Base-by-base conservation (phyloP, 37 sponge, comb jelly and placozoan genomes). In the Crambe crambe region DNA sequence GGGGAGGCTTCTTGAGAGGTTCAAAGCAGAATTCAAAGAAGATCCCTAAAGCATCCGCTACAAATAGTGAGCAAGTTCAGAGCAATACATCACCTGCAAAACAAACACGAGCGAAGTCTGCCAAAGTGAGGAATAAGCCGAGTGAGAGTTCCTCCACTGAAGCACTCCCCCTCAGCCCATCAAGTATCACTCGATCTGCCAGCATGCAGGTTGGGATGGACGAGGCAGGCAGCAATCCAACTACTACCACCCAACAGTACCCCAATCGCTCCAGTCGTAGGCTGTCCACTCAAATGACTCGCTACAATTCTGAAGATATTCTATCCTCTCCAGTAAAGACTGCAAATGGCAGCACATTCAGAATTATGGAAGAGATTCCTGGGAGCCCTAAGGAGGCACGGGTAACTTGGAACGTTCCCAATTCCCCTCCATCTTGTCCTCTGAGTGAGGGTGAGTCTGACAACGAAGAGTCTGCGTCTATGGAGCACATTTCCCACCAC, bases 391-490 rank as follows among this genome's bases (percentile, higher is more conserved):
- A 60, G 25, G 61, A 20, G 17, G 17, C 18, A 26, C 31, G 66
- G 10, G 15, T 17, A 2, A 65, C 27, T 79, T 20, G 17, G 34
- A 15, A 56, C 58, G 21, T 42, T 5, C 43, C 29, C 60, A 60
- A 20, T 71, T 34, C 37, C 3, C 6, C 26, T 68, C 54, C 69
- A 57, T 51, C 25, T 21, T 2, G 9, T 37, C 1, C 26, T 17
- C 3, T 15, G 47, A 30, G 43, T 34, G 57, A 18, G n/a, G 65
- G 65, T 0, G 82, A 82, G 9, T 82, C 82, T 0, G 82, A 82
- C 35, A 37, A 58, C 37, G 82, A 82, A 23, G 79, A 79, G 30
- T 6, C 47, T 0, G n/a, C n/a, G n/a, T 20, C 69, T 1, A 60
- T 58, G 22, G 65, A 76, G 38, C 34, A 26, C 1, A 43, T 42